Conservation (phyloP, 2,797 vertebrate species). For the Hoplostethus atlanticus region DNA sequence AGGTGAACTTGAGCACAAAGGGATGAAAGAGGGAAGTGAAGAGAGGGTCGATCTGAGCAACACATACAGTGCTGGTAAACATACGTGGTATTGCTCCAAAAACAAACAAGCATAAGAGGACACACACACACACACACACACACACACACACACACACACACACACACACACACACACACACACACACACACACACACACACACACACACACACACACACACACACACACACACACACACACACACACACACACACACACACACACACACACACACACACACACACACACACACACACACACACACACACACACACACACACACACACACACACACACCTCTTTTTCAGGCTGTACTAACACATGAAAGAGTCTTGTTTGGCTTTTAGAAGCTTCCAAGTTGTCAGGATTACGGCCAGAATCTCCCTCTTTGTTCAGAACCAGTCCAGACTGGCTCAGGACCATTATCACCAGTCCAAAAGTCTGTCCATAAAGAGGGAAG, state of each 20-base stretch:
- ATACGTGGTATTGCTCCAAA: conserved; percentile 32
- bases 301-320: background rate
- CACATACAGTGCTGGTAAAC: conserved; percentile 28
- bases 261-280: too few species aligned
- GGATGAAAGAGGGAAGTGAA: conserved; percentile 17
- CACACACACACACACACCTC: background rate
- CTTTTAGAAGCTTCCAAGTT: conserved; percentile 62
- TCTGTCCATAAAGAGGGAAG: conserved; percentile 18
- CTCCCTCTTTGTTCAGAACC: conserved; percentile 45
- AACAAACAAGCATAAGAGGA: conserved; percentile 3
- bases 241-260: background rate
- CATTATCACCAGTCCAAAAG: conserved; percentile 34
- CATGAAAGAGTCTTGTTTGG: conserved; percentile 39
- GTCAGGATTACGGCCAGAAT: conserved; percentile 50
- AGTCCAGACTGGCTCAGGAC: conserved; percentile 45
- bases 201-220: too few species aligned
- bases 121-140: conserved; percentile 1
- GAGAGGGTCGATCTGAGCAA: conserved; percentile 14
- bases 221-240: background rate
- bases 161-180: background rate
- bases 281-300: background rate
- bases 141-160: too few species aligned
- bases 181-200: too few species aligned
- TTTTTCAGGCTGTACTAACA: conserved; percentile 13
- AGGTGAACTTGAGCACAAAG: conserved; percentile 47